phyloP scores from a whole-genome alignment of 2,888 invertebrate species.

The Aquatica leii region DNA sequence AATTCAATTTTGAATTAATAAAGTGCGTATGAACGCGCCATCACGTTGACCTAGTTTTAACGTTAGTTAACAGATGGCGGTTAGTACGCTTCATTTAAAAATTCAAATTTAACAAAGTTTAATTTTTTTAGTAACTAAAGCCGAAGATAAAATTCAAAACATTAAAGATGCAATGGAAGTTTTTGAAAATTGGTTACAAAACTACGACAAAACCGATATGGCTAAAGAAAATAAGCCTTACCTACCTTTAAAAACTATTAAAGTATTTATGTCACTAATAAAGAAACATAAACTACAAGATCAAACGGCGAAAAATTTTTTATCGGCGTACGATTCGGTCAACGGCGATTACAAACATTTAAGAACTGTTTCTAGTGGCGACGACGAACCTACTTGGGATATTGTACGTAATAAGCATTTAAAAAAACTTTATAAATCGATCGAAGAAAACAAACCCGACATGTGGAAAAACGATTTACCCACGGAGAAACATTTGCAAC shows the following conservation, averaged over 20 bases:
- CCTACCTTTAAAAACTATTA: slow-evolving; percentile 67
- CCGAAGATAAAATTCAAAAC: slow-evolving; percentile 77
- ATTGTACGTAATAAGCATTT: slow-evolving; percentile 73
- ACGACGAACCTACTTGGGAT: slow-evolving; percentile 74
- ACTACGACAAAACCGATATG: slow-evolving; percentile 73
- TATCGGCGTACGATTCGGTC: slow-evolving; percentile 70
- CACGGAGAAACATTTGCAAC: slow-evolving; percentile 70
- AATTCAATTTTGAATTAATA: no score
- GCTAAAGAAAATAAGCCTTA: slow-evolving; percentile 76
- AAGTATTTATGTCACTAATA: slow-evolving; percentile 65
- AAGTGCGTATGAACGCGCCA: no score
- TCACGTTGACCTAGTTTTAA: no score
- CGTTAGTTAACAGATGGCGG: no score
- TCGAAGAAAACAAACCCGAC: slow-evolving; percentile 69
- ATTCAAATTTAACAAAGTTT: no score
- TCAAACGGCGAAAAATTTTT: slow-evolving; percentile 64
- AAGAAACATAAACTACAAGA: slow-evolving; percentile 63
- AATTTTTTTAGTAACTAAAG: slow-evolving; percentile 74
- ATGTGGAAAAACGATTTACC: slow-evolving; percentile 74
- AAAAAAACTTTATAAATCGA: slow-evolving; percentile 65
- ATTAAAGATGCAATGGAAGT: slow-evolving; percentile 76
- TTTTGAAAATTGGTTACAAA: slow-evolving; percentile 77
- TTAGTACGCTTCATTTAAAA: no score
- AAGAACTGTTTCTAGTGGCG: slow-evolving; percentile 67
- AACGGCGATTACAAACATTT: slow-evolving; percentile 79